A percentile compares a stretch with the other conserved stretches of the same genome.
phyloP scores from a whole-genome alignment of 2,113 vertebrate species.

The Corynorhinus townsendii region DNA sequence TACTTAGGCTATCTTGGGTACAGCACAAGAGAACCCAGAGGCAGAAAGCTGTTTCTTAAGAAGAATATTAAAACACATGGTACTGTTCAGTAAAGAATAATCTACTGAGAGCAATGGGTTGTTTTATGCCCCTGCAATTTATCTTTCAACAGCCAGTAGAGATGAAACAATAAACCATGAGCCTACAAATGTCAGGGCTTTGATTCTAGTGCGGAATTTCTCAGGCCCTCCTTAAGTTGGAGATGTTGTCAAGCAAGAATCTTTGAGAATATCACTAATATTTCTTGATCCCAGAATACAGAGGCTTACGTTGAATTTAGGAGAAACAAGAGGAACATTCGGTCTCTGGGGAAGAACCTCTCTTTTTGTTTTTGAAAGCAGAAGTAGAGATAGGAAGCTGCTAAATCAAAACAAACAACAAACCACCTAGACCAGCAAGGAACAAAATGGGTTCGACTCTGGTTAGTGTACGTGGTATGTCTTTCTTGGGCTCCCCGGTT shows the following conservation, averaged over 20 bases:
- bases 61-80: slow-evolving; percentile 23
- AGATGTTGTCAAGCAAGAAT: background rate
- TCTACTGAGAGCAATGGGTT: background rate
- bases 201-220: background rate
- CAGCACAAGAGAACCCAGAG: background rate
- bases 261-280: background rate
- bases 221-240: background rate
- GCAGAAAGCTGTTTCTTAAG: slow-evolving; percentile 25
- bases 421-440: background rate
- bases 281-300: background rate
- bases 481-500: background rate
- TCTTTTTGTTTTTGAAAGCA: background rate
- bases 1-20: background rate
- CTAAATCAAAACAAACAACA: background rate
- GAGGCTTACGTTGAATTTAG: background rate
- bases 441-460: background rate
- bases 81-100: slow-evolving; percentile 3
- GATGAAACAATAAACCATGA: slow-evolving; percentile 5
- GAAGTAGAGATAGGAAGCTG: background rate
- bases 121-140: background rate
- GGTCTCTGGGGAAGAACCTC: background rate
- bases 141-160: slow-evolving; percentile 27
- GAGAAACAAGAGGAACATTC: background rate
- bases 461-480: background rate
- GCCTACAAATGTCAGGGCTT: background rate